A percentile compares a stretch with the other conserved stretches of the same genome.
Conservation (phyloP, 2,113 vertebrate genomes). For the Xiphophorus hellerii region DNA sequence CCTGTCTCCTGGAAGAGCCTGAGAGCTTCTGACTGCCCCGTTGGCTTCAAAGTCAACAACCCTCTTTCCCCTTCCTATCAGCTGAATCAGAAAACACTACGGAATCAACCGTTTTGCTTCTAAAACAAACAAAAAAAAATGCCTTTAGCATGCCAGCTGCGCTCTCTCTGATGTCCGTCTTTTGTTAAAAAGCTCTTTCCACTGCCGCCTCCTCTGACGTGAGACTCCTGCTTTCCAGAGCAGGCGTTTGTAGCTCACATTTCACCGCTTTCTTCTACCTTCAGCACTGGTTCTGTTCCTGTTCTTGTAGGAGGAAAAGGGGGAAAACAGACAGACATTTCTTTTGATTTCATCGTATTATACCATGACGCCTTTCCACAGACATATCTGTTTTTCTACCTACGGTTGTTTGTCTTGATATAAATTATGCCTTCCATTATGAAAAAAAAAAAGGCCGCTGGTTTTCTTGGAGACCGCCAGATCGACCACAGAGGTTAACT, state of each 20-base stretch:
- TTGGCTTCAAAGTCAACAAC: constrained; percentile 12
- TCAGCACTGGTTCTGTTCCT: constrained; percentile 58
- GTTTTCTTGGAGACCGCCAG: constrained; percentile 54
- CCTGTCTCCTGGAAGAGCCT: constrained; percentile 91
- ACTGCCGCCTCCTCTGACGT: constrained; percentile 60
- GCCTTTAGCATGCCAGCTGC: constrained; percentile 78
- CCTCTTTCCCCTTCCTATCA: not conserved
- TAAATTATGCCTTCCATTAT: constrained; percentile 73
- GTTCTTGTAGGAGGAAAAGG: constrained; percentile 69
- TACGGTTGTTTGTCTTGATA: constrained; percentile 73
- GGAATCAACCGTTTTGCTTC: constrained; percentile 50
- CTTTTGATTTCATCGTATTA: constrained; percentile 74
- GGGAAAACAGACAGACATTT: constrained; percentile 45
- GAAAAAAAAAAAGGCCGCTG: constrained; percentile 23
- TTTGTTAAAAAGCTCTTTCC: constrained; percentile 71
- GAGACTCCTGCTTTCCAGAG: constrained; percentile 46
- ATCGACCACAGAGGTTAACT: constrained; percentile 59
- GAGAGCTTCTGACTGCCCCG: constrained; percentile 84
- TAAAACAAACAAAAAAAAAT: constrained; percentile 46
- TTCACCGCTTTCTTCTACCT: constrained; percentile 68
- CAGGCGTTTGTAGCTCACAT: constrained; percentile 42
- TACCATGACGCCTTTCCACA: constrained; percentile 77
- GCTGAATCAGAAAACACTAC: constrained; percentile 48
- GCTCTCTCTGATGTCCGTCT: constrained; percentile 74
- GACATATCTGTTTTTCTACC: constrained; percentile 76